Evolutionary conservation across 2,113 vertebrate genomes (phyloP).

Genomic region (mouse (Mus musculus)): GRCm39 chr1:169997501-169998000

Average conservation of each 20-base stretch:
- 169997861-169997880: conserved; percentile 92
- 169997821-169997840: conserved; percentile 93
- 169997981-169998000: background rate
- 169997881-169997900: conserved; percentile 95
- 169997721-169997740: conserved; percentile 92
- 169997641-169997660: background rate
- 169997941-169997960: background rate
- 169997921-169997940: background rate
- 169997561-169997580: background rate
- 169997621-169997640: background rate
- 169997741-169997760: conserved; percentile 95
- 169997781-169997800: conserved; percentile 91
- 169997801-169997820: conserved; percentile 94
- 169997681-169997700: background rate
- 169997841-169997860: conserved; percentile 94
- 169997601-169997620: background rate
- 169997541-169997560: background rate
- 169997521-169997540: background rate
- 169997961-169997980: background rate
- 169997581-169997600: background rate
- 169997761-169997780: conserved; percentile 93
- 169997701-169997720: background rate
- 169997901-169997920: background rate
- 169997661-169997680: background rate
- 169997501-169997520: background rate